Evolutionary conservation across 2,888 invertebrate species (phyloP).

Genomic region (Eupithecia tripunctaria): DNA sequence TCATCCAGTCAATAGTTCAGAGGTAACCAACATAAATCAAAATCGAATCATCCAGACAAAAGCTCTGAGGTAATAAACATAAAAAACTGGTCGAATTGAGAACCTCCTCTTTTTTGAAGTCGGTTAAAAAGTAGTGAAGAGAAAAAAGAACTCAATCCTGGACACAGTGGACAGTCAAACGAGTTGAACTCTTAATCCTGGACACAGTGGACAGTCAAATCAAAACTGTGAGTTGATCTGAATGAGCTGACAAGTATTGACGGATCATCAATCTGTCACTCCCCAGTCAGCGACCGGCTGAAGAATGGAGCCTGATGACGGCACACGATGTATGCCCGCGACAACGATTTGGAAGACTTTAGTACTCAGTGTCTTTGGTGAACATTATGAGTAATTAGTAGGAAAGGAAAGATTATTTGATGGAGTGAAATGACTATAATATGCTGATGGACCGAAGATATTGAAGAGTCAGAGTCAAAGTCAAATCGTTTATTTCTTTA

Average conservation of each 20-base stretch:
- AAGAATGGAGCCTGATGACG: constrained; percentile 81
- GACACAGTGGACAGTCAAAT: not conserved
- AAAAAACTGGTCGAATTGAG: too few relatives aligned
- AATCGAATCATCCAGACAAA: too few relatives aligned
- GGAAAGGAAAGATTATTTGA: not conserved
- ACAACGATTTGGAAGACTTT: not conserved
- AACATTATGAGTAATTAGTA: too few relatives aligned
- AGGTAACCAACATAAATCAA: too few relatives aligned
- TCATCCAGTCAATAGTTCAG: too few relatives aligned
- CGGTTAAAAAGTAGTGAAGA: too few relatives aligned
- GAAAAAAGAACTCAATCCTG: not conserved
- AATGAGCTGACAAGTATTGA: constrained; percentile 48
- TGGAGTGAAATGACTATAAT: not conserved
- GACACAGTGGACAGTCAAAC: not conserved
- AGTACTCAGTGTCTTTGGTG: not conserved
- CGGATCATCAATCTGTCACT: constrained; percentile 80
- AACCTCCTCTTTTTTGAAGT: too few relatives aligned
- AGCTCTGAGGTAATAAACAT: too few relatives aligned
- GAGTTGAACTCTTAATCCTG: not conserved
- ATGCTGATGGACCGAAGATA: too few relatives aligned
- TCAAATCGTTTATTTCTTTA: too few relatives aligned
- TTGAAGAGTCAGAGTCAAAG: too few relatives aligned
- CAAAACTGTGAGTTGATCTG: not conserved
- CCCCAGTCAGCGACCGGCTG: constrained; percentile 75
- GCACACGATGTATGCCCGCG: constrained; percentile 67